Conservation (phyloP, 2,113 vertebrate species). For the Herpetotheres cachinnans region DNA sequence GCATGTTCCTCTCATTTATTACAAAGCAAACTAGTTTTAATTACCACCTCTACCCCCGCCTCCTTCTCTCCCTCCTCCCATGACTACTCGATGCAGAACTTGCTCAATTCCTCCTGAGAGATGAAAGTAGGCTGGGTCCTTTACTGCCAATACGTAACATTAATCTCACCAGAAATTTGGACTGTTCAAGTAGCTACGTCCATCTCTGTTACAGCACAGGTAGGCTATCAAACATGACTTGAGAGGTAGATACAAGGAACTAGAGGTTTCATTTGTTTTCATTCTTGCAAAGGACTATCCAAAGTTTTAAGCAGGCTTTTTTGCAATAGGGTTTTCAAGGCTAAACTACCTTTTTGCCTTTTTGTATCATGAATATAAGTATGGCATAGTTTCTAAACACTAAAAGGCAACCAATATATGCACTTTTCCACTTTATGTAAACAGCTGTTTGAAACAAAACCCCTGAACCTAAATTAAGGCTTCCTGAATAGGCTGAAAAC, state of each 20-base stretch:
- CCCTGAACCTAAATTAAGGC: conserved; percentile 18
- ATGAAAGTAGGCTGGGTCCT: not conserved
- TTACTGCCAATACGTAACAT: not conserved
- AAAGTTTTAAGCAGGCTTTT: not conserved
- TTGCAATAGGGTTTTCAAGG: not conserved
- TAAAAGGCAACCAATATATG: not conserved
- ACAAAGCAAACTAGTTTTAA: not conserved
- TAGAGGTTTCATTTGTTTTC: not conserved
- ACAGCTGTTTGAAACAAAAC: conserved; percentile 38
- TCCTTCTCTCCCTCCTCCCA: not conserved
- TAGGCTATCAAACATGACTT: not conserved
- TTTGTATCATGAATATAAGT: not conserved
- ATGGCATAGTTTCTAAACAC: not conserved
- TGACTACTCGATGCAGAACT: not conserved
- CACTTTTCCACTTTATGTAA: not conserved
- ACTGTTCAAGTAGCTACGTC: not conserved
- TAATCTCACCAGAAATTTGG: not conserved
- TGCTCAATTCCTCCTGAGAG: not conserved
- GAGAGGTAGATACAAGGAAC: not conserved
- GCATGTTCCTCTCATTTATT: not conserved
- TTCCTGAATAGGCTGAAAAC: conserved; percentile 36
- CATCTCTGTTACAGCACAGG: not conserved
- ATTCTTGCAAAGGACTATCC: not conserved
- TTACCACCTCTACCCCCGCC: not conserved
- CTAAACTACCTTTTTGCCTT: not conserved